These are phyloP conservation scores for Capitulum mitella DNA, from an alignment of 2,888 invertebrate species.

Conservation along the genomic window DNA sequence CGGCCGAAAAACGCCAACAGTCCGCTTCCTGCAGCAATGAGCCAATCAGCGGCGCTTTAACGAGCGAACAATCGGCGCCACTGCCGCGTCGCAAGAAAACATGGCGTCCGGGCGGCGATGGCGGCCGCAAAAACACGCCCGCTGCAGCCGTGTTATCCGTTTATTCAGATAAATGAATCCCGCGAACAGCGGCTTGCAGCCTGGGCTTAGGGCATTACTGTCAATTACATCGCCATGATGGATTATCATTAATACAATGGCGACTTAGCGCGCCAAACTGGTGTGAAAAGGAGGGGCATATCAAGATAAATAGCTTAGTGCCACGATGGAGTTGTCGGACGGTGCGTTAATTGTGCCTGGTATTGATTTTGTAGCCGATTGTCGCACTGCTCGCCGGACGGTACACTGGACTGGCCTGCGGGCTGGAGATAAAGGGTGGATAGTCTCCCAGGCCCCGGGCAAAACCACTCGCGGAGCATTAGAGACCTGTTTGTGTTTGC, in stretches of 20 bases:
- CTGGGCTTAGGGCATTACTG: neutral
- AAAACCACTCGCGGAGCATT: neutral
- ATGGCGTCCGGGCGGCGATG: neutral
- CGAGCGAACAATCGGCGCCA: neutral
- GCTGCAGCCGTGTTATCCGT: neutral
- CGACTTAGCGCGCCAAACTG: neutral
- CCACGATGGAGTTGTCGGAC: neutral
- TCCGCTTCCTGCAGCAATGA: neutral
- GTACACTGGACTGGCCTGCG: neutral
- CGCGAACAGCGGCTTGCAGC: neutral
- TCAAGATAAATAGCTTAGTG: neutral
- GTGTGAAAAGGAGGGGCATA: slow-evolving; percentile 14
- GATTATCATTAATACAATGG: slow-evolving; percentile 7
- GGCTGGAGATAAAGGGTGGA: neutral
- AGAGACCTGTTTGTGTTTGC: slow-evolving; percentile 11
- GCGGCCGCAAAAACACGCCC: neutral
- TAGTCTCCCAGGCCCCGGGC: neutral
- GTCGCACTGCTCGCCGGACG: neutral
- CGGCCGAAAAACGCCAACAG: neutral
- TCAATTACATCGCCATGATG: slow-evolving; percentile 9
- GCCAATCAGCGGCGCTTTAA: neutral
- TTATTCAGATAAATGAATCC: slow-evolving; percentile 14
- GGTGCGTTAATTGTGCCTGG: neutral
- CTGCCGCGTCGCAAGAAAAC: neutral
- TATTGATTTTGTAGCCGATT: neutral